Evolutionary conservation across 2,888 invertebrate genomes (phyloP).

Genomic region (Epistrophe grossulariae): DNA sequence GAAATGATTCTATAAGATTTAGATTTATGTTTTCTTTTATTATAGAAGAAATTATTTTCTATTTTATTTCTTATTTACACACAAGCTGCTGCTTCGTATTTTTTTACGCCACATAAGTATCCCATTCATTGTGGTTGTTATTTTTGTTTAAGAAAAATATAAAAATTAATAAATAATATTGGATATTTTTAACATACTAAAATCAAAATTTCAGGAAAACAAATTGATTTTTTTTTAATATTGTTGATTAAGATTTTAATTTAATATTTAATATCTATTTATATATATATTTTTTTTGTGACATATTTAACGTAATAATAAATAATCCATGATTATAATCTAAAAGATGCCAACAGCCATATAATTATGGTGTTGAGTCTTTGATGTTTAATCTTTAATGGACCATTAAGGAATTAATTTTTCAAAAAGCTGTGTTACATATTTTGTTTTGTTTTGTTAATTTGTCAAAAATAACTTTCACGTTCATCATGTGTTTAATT

Average conservation of each 20-base stretch:
- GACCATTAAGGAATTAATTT: constrained; percentile 41
- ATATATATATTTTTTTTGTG: constrained; percentile 36
- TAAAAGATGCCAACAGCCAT: constrained; percentile 34
- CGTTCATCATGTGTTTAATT: background rate
- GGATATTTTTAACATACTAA: no score
- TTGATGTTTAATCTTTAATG: constrained; percentile 56
- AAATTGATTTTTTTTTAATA: background rate
- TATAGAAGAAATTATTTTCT: constrained; percentile 22
- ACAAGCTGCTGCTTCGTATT: constrained; percentile 11
- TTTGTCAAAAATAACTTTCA: background rate
- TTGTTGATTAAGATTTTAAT: constrained; percentile 23
- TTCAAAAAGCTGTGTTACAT: background rate
- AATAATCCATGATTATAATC: constrained; percentile 56
- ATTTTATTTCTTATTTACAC: constrained; percentile 36
- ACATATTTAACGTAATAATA: constrained; percentile 52
- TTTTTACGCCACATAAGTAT: constrained; percentile 5
- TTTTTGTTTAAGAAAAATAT: background rate
- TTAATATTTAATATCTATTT: constrained; percentile 29
- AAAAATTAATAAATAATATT: background rate
- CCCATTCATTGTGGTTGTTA: constrained; percentile 12
- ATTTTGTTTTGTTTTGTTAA: background rate
- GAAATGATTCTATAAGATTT: constrained; percentile 34
- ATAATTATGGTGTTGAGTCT: constrained; percentile 46
- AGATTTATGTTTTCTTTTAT: constrained; percentile 29
- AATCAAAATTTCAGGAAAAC: background rate